Conservation (phyloP, 2,888 invertebrate species). For the Dryobota labecula region DNA sequence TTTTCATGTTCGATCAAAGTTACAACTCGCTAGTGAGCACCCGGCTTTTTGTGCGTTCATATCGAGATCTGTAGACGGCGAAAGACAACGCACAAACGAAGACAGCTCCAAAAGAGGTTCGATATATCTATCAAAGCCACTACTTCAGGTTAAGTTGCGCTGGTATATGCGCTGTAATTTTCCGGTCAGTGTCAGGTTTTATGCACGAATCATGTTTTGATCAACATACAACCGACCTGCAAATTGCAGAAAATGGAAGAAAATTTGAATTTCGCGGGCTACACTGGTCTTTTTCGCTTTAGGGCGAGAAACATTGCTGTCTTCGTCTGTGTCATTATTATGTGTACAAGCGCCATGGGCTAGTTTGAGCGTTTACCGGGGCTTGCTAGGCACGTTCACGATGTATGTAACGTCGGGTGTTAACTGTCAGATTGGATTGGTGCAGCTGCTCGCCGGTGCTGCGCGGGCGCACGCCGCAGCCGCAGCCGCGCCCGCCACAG, state of each 20-base stretch:
- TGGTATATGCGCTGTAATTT: no score
- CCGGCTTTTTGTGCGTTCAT: background rate
- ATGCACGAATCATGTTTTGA: background rate
- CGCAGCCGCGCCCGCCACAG: slow-evolving; percentile 90
- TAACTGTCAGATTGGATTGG: slow-evolving; percentile 88
- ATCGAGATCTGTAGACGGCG: background rate
- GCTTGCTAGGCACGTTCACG: slow-evolving; percentile 64
- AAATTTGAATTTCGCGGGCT: background rate
- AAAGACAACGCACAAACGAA: background rate
- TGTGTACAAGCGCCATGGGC: slow-evolving; percentile 32
- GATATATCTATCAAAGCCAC: background rate
- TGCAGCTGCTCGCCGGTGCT: slow-evolving; percentile 93
- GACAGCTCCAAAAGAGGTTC: background rate
- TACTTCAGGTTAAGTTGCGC: background rate
- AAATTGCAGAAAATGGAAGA: background rate
- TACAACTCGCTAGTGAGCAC: background rate
- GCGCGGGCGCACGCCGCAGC: slow-evolving; percentile 91
- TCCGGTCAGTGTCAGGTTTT: background rate
- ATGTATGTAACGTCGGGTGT: slow-evolving; percentile 79
- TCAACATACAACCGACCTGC: background rate
- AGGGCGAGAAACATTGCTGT: background rate
- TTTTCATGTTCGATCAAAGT: background rate
- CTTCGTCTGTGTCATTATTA: background rate
- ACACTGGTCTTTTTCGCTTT: background rate
- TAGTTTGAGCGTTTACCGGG: slow-evolving; percentile 66